Percentiles rank a stretch among this genome's conserved stretches.
These are phyloP conservation scores for Thomomys bottae DNA, from an alignment of 2,113 vertebrate species.

Conservation along the genomic window DNA sequence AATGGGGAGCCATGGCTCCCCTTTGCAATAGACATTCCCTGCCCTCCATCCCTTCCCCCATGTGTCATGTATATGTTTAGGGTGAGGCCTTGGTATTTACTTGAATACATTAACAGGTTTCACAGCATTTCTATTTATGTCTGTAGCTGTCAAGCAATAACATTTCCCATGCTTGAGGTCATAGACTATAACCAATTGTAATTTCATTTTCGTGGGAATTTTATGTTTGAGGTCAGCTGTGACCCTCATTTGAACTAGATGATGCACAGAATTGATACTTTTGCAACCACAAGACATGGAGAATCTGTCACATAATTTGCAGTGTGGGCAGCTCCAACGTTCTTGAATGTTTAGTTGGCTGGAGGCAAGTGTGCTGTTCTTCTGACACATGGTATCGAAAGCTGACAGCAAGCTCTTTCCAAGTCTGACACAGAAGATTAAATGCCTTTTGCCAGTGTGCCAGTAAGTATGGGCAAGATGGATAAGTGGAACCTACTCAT, in stretches of 20 bases:
- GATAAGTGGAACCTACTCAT: background rate
- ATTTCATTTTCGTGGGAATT: constrained; percentile 54
- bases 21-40: background rate
- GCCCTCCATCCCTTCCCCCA: background rate
- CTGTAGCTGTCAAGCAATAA: constrained; percentile 21
- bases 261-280: constrained; percentile 59
- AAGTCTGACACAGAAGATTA: constrained; percentile 49
- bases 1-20: background rate
- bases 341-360: constrained; percentile 61
- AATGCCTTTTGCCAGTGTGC: constrained; percentile 36
- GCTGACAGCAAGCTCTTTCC: constrained; percentile 65
- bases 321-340: constrained; percentile 63
- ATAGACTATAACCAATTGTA: constrained; percentile 1
- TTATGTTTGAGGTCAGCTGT: constrained; percentile 54
- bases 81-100: constrained; percentile 38
- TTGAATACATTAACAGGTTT: constrained; percentile 23
- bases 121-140: constrained; percentile 14
- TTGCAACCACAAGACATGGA: constrained; percentile 68
- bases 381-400: constrained; percentile 66
- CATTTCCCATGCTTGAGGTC: constrained; percentile 44
- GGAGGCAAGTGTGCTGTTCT: constrained; percentile 58
- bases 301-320: constrained; percentile 77
- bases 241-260: constrained; percentile 59
- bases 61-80: background rate
- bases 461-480: constrained; percentile 30